Evolutionary conservation across 2,888 invertebrate genomes (phyloP), one percentile per base, ranked within the genome.

Genomic region (Apomyelois bistriatella): DNA sequence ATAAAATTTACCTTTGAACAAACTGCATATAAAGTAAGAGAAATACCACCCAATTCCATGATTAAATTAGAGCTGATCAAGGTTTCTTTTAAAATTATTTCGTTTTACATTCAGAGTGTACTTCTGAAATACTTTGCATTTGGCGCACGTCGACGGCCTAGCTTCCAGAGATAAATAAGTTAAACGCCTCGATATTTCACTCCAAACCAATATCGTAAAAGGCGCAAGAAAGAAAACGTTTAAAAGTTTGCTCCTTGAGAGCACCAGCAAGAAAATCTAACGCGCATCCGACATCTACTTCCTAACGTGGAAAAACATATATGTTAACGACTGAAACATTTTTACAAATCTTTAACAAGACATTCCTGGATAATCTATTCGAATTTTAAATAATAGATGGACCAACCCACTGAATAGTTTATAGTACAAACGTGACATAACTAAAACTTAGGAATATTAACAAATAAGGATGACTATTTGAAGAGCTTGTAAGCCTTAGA

Each of bases 131-230:
- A 62, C 60, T 81, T 80, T 70, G 69, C 74, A 84, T 80, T 79
- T 68, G 72, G 67, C 71, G 73, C 84, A 83, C 84, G 84, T 83
- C 69, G 61, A 55, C 66, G 66, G 70, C 72, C 70, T 76, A 68
- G 70, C 72, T 74, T 71, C 70, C 66, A 67, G 68, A 79, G 79
- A 84, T 84, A 84, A 84, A 84, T 83, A 84, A 79, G 84, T 79
- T 76, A 77, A 74, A 70, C 65, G 72, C 61, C 67, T 65, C 76
- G 73, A 81, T 83, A 82, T 82, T 83, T 83, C 79, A 83, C 80
- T 82, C 78, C 63, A 63, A 78, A 74, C 81, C 83, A 83, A 85
- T 85, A 82, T 76, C 79, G 75, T 81, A 74, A 83, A 77, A 75
- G 73, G 73, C 70, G 58, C 62, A 65, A 65, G 71, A 70, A 72